Percentiles rank a stretch among this genome's conserved stretches.
Evolutionary conservation across 1,140 invertebrate genomes (phyloP).

Genomic region (Calycopis cecrops): DNA sequence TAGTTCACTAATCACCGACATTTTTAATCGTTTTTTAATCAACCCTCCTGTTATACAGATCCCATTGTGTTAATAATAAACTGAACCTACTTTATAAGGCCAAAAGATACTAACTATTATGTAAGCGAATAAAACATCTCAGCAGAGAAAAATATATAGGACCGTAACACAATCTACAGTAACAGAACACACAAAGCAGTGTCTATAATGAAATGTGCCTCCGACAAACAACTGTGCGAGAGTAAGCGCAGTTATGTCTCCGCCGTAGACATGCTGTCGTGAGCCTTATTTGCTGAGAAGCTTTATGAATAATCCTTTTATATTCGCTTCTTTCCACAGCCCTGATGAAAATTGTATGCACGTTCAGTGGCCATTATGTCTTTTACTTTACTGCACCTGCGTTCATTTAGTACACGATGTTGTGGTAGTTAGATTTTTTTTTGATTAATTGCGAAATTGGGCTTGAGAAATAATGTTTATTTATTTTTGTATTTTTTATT

Average conservation of each 20-base stretch:
- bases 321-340: conserved; percentile 26
- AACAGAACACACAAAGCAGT: too few relatives aligned
- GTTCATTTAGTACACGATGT: background rate
- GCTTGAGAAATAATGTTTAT: background rate
- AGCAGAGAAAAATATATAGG: too few relatives aligned
- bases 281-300: conserved; percentile 29
- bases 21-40: too few relatives aligned
- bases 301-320: conserved; percentile 46
- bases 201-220: conserved; percentile 5
- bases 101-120: too few relatives aligned
- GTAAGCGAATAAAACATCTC: too few relatives aligned
- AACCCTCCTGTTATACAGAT: too few relatives aligned
- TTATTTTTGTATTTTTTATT: background rate
- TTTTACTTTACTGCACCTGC: conserved; percentile 6
- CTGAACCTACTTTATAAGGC: too few relatives aligned
- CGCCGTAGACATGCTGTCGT: background rate
- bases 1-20: too few relatives aligned
- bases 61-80: too few relatives aligned
- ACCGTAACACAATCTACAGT: too few relatives aligned
- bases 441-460: background rate
- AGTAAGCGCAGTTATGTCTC: background rate
- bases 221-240: background rate
- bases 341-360: conserved; percentile 23
- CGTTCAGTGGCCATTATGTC: background rate
- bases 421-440: background rate